These are phyloP conservation scores for Apostichopus japonicus DNA, from an alignment of 35 echinoderm and acorn worm species.

Conservation along the genomic window DNA sequence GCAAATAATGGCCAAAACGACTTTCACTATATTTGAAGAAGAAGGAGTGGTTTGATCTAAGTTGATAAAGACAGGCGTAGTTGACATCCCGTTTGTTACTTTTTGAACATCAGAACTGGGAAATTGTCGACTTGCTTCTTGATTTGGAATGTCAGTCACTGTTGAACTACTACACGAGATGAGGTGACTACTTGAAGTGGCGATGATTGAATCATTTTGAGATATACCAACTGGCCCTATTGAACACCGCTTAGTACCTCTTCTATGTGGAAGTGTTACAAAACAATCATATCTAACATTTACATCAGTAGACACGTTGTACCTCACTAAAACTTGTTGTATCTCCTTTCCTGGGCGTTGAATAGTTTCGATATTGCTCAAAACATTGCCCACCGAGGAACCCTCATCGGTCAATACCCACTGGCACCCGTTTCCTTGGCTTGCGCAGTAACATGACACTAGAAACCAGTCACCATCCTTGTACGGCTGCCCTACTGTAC, in stretches of 20 bases:
- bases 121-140: no score
- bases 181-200: no score
- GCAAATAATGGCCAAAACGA: no score
- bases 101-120: no score
- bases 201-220: no score
- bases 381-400: not conserved
- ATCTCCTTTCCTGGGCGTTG: not conserved
- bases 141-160: no score
- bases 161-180: no score
- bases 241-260: not conserved
- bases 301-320: not conserved
- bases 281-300: not conserved
- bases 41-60: no score
- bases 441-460: constrained; percentile 23
- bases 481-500: constrained; percentile 17
- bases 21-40: no score
- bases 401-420: not conserved
- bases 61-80: no score
- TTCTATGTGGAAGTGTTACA: no score
- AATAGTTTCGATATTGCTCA: not conserved
- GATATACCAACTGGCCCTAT: not conserved
- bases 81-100: no score
- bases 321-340: not conserved
- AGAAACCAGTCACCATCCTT: not conserved
- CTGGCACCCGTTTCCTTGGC: not conserved